phyloP scores from a whole-genome alignment of 92 coral and sea anemone species.

The Metridium senile region DNA sequence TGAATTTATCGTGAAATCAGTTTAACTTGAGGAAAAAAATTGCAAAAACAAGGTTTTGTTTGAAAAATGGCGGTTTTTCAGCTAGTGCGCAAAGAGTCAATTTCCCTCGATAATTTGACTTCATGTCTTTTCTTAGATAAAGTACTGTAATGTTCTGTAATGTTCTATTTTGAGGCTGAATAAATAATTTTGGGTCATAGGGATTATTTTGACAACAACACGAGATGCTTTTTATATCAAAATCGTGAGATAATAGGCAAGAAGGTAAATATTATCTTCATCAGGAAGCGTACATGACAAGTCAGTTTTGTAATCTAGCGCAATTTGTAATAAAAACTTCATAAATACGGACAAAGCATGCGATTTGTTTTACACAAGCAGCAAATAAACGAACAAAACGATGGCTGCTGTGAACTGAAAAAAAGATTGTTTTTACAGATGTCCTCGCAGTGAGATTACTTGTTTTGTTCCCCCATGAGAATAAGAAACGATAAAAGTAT shows the following conservation, averaged over 20 bases:
- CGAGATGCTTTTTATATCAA: conserved; percentile 16
- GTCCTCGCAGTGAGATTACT: not conserved
- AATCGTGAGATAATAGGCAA: not conserved
- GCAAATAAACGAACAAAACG: not conserved
- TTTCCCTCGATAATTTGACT: too few relatives aligned
- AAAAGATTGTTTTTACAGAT: conserved; percentile 11
- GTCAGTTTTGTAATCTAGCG: not conserved
- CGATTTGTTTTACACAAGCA: not conserved
- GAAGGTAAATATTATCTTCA: not conserved
- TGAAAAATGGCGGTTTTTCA: too few relatives aligned
- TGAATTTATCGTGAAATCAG: too few relatives aligned
- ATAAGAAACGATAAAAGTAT: too few relatives aligned
- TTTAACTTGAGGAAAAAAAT: too few relatives aligned
- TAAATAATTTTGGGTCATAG: not conserved
- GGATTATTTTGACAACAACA: conserved; percentile 2
- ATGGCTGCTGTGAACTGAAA: not conserved
- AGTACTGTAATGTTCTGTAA: not conserved
- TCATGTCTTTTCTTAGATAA: not conserved
- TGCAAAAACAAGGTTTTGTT: too few relatives aligned
- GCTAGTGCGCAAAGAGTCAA: too few relatives aligned
- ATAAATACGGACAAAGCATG: not conserved
- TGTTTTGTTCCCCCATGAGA: not conserved
- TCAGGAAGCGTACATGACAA: not conserved
- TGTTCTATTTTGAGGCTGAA: not conserved
- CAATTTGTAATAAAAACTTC: conserved; percentile 9